A percentile compares a stretch with the other conserved stretches of the same genome.
Evolutionary conservation across 2,797 vertebrate genomes (phyloP).

Genomic region (Emydoidea blandingii): DNA sequence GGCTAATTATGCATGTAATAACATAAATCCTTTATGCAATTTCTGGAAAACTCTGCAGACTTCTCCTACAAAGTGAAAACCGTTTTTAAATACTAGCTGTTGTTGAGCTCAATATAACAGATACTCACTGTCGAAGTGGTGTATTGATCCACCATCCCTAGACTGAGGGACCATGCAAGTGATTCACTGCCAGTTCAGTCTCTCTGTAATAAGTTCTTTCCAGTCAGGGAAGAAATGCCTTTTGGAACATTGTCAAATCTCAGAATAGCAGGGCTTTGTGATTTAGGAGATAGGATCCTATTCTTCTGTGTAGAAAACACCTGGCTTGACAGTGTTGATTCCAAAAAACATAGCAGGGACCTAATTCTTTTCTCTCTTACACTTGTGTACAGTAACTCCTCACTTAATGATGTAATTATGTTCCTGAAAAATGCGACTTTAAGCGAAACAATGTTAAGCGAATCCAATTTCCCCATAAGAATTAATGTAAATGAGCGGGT

Average conservation of each 20-base stretch:
- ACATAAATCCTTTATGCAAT: neutral
- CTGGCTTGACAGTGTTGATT: neutral
- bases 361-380: neutral
- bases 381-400: neutral
- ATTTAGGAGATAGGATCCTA: neutral
- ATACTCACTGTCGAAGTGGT: neutral
- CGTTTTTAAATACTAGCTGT: neutral
- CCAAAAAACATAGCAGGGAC: neutral
- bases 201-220: neutral
- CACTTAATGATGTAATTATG: too few species aligned
- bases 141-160: neutral
- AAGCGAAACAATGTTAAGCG: too few species aligned
- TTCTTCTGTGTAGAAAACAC: neutral
- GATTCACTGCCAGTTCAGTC: neutral
- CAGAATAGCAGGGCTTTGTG: neutral
- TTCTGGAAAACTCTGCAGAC: neutral
- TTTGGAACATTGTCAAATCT: neutral
- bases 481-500: too few species aligned
- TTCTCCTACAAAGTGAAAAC: neutral
- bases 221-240: neutral
- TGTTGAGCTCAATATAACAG: accelerated
- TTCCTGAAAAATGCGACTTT: too few species aligned
- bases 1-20: neutral
- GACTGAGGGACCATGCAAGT: neutral
- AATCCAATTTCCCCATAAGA: too few species aligned